These are phyloP conservation scores for Zygothrica quintamaculata DNA, from an alignment of 2,888 invertebrate genomes.

Conservation along the genomic window DNA sequence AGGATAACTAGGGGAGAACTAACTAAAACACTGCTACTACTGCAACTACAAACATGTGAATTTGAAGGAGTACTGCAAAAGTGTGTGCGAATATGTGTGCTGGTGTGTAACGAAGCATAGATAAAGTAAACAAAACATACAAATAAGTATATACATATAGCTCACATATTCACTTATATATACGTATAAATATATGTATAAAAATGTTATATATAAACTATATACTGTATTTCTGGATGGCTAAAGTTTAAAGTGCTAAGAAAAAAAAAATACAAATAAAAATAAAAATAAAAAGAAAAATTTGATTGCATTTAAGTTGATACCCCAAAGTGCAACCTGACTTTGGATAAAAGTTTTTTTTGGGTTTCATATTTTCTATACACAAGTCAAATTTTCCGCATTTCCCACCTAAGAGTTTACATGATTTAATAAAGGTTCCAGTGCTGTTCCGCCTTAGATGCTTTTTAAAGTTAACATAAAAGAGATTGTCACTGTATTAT, in stretches of 20 bases:
- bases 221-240: slow-evolving; percentile 33
- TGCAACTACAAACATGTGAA: slow-evolving; percentile 66
- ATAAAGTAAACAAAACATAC: slow-evolving; percentile 79
- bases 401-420: not conserved
- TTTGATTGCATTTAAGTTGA: slow-evolving; percentile 65
- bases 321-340: slow-evolving; percentile 18
- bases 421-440: not conserved
- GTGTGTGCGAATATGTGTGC: slow-evolving; percentile 38
- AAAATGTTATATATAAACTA: not conserved
- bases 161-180: slow-evolving; percentile 6
- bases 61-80: slow-evolving; percentile 33
- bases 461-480: too few relatives aligned
- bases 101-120: slow-evolving; percentile 78
- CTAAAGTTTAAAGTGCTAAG: slow-evolving; percentile 77
- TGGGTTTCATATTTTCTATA: slow-evolving; percentile 3
- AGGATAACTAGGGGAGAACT: slow-evolving; percentile 50
- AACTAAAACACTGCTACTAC: slow-evolving; percentile 58
- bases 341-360: slow-evolving; percentile 15
- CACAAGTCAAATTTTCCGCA: slow-evolving; percentile 4
- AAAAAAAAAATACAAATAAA: slow-evolving; percentile 65
- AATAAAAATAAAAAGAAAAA: slow-evolving; percentile 54
- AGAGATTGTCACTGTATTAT: too few relatives aligned
- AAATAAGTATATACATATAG: slow-evolving; percentile 54
- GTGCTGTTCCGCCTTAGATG: too few relatives aligned
- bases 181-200: not conserved